Evolutionary conservation across 2,113 vertebrate species (phyloP).

Genomic region (Albula goreensis): DNA sequence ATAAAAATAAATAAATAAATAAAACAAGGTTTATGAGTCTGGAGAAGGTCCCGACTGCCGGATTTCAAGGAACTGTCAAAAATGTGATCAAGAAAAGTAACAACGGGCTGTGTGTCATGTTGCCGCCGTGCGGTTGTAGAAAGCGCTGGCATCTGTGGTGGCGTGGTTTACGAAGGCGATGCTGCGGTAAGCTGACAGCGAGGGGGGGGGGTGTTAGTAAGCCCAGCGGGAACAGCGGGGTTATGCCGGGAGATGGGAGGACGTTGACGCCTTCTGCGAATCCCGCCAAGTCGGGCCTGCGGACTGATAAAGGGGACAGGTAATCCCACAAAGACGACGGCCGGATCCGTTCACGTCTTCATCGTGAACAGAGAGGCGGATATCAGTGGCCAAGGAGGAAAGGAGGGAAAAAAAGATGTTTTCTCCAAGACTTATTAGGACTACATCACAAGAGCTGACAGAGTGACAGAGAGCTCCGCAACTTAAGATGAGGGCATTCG

Average conservation of each 20-base stretch:
- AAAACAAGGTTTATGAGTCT: too few relatives aligned
- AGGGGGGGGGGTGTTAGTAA: not conserved
- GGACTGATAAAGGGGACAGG: conserved; percentile 21
- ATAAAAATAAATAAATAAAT: too few relatives aligned
- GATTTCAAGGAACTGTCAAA: too few relatives aligned
- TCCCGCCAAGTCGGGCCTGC: not conserved
- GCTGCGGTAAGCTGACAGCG: not conserved
- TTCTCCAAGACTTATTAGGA: conserved; percentile 37
- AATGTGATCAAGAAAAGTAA: too few relatives aligned
- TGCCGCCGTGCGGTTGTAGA: not conserved
- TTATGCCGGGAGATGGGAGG: conserved; percentile 7
- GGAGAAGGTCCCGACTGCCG: too few relatives aligned
- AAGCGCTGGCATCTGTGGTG: too few relatives aligned
- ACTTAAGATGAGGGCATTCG: conserved; percentile 48
- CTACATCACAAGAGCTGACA: conserved; percentile 60
- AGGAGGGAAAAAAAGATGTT: not conserved
- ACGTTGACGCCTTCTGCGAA: not conserved
- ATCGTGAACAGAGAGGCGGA: not conserved
- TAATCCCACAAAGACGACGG: conserved; percentile 11
- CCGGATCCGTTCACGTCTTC: not conserved
- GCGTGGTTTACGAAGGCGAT: not conserved
- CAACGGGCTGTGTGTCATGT: not conserved
- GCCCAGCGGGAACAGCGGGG: not conserved
- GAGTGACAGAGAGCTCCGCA: conserved; percentile 29
- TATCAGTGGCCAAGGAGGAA: not conserved